Conservation (phyloP, 53 echinoderm and acorn worm genomes). For the Zoroaster sp. region DNA sequence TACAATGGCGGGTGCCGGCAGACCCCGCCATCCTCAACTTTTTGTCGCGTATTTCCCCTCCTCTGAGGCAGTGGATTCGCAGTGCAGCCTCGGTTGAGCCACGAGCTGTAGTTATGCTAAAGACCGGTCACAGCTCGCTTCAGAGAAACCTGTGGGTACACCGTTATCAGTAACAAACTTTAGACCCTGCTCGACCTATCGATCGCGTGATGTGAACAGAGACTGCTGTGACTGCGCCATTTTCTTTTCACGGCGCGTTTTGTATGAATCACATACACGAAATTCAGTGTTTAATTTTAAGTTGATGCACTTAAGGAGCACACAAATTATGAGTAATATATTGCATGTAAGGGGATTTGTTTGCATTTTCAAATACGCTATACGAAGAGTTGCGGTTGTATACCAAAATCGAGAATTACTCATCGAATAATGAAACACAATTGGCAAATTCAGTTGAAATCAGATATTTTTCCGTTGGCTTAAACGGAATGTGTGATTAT, state of each 20-base stretch:
- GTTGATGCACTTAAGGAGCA: background rate
- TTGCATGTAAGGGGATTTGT: background rate
- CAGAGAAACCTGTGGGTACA: background rate
- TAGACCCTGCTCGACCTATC: background rate
- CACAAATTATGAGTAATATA: background rate
- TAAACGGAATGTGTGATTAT: no score
- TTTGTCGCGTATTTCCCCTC: background rate
- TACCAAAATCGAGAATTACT: no score
- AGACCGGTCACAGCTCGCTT: background rate
- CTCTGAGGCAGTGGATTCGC: background rate
- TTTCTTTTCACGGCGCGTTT: background rate
- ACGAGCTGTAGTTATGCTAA: no score
- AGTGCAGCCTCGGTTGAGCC: background rate
- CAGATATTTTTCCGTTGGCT: no score
- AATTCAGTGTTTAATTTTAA: background rate
- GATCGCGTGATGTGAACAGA: background rate
- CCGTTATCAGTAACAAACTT: conserved; percentile 17
- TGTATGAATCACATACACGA: background rate
- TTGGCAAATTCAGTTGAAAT: no score
- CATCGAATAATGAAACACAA: no score
- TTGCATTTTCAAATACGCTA: background rate
- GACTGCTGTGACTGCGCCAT: background rate
- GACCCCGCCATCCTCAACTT: background rate
- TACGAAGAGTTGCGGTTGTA: no score
- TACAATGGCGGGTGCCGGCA: background rate